Percentiles rank a stretch among this genome's conserved stretches.
Evolutionary conservation across 2,113 vertebrate species (phyloP).

Genomic region (Caranx melampygus): DNA sequence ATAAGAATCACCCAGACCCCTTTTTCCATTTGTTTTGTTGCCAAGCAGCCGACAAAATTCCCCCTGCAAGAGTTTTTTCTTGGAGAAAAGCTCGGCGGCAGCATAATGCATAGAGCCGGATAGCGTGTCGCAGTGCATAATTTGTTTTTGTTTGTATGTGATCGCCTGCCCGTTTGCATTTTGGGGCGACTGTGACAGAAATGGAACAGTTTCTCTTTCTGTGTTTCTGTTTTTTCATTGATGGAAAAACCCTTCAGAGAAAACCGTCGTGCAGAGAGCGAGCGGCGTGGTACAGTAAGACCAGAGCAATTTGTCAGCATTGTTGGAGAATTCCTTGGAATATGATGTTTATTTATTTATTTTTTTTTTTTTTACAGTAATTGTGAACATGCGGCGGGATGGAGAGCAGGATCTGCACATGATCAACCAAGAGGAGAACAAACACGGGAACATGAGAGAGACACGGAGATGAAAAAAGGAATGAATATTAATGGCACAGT

Average conservation of each 20-base stretch:
- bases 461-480: constrained; percentile 8
- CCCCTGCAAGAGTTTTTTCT: constrained; percentile 58
- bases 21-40: constrained; percentile 76
- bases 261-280: constrained; percentile 1
- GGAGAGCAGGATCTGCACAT: constrained; percentile 16
- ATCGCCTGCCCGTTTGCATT: constrained; percentile 61
- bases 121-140: constrained; percentile 61
- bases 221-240: constrained; percentile 14
- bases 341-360: constrained; percentile 20
- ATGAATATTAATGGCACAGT: constrained; percentile 23
- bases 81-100: constrained; percentile 39
- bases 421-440: constrained; percentile 17
- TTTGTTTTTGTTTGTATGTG: constrained; percentile 73
- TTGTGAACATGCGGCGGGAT: constrained; percentile 13
- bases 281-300: constrained; percentile 19
- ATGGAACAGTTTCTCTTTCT: constrained; percentile 40
- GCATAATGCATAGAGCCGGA: constrained; percentile 59
- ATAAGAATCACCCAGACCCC: constrained; percentile 72
- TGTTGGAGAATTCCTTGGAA: constrained; percentile 18
- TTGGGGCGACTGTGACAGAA: constrained; percentile 40
- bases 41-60: constrained; percentile 71
- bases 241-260: constrained; percentile 43
- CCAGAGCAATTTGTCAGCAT: constrained; percentile 21
- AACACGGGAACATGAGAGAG: not conserved
- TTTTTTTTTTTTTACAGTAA: constrained; percentile 39